Evolutionary conservation across 1,140 invertebrate species (phyloP).

Genomic region (Meloidogyne hapla): DNA sequence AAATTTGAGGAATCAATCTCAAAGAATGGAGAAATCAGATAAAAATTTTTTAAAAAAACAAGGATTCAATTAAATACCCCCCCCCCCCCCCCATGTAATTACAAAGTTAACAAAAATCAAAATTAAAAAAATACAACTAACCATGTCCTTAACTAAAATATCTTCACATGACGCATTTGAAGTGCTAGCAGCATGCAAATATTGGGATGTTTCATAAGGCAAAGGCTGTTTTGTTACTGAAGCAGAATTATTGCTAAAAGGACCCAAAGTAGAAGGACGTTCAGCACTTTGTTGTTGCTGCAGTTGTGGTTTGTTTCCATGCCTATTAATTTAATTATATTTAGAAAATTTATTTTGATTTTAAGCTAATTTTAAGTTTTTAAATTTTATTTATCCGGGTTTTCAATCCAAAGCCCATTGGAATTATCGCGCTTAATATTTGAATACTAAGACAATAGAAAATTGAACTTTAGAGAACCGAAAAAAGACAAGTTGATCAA

Average conservation of each 20-base stretch:
- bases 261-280: neutral
- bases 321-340: neutral
- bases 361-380: neutral
- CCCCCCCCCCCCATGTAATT: too few relatives aligned
- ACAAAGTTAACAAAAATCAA: too few relatives aligned
- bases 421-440: too few relatives aligned
- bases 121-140: neutral
- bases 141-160: neutral
- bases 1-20: too few relatives aligned
- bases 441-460: too few relatives aligned
- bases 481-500: slow-evolving; percentile 27
- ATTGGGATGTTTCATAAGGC: neutral
- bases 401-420: too few relatives aligned
- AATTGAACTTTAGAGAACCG: neutral
- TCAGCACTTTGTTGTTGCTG: neutral
- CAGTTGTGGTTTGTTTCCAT: neutral
- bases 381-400: too few relatives aligned
- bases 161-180: neutral
- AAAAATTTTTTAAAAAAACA: too few relatives aligned
- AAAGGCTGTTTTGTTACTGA: neutral
- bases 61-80: too few relatives aligned
- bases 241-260: neutral
- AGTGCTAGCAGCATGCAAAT: neutral
- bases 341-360: neutral
- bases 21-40: too few relatives aligned